Evolutionary conservation across 2,888 invertebrate genomes (phyloP), one percentile per base, ranked within the genome.

Genomic region (Doris montereyensis): DNA sequence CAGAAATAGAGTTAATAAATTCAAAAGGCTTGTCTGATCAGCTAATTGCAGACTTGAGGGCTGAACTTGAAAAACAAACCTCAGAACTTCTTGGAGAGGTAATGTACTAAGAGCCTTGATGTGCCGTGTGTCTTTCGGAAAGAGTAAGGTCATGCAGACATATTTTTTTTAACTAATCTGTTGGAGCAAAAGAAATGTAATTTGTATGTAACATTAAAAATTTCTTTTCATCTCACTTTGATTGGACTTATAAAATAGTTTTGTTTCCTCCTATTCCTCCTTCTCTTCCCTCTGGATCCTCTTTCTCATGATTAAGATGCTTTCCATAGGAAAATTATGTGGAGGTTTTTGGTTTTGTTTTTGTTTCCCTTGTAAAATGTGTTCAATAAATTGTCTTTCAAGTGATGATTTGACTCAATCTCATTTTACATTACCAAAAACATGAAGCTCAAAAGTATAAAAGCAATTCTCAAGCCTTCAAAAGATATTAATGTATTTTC

Each of bases 11-110:
- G 30, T 92, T 97, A 10, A 93, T 94, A 89, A 95, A 96, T 87
- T 93, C 94, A n/a, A 94, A 94, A 89, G 97, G 97, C 0, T 89
- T 98, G 62, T 95, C 97, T 0, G 93, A 94, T 83, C 93, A 94
- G 77, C 94, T 95, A 84, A 92, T 95, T 10, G 92, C 92, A 0
- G 93, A 93, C 77, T 91, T 97, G 4, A 90, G 94, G 30, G 89
- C 91, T 2, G 94, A 95, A 85, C 78, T 90, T 17, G 80, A 84
- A 4, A 76, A 78, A 10, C 76, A 85, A 62, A 86, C 89, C 1
- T 77, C 82, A 57, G 78, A 82, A 73, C 76, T 86, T 8, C 76
- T 84, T 26, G 90, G 90, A 77, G 87, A 89, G 86, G 89, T 89
- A 83, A 65, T 2, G 24, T 68, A 34, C 21, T 0, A 1, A 0